Percentiles rank a stretch among this genome's conserved stretches.
Evolutionary conservation across 2,797 vertebrate genomes (phyloP).

Genomic region (Channa striata): DNA sequence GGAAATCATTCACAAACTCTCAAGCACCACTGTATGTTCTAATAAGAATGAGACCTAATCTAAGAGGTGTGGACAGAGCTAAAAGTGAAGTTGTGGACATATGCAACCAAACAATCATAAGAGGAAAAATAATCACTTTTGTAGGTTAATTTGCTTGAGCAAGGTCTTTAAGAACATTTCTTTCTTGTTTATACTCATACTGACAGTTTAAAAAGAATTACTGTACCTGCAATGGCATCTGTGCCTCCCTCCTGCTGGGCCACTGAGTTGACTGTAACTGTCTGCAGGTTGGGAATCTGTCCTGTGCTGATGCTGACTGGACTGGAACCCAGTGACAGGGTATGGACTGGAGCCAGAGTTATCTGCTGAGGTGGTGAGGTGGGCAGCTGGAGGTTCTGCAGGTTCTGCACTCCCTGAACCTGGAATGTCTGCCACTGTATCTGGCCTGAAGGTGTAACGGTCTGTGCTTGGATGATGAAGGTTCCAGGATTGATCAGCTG

Average conservation of each 20-base stretch:
- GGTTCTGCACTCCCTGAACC: constrained; percentile 98
- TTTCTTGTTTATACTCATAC: background rate
- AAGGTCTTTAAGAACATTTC: background rate
- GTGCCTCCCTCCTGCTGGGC: constrained; percentile 91
- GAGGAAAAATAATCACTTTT: background rate
- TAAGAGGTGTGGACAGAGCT: constrained; percentile 9
- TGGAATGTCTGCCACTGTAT: constrained; percentile 99
- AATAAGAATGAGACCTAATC: background rate
- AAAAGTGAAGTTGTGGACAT: background rate
- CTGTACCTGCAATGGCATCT: constrained; percentile 90
- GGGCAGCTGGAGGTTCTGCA: constrained; percentile 98
- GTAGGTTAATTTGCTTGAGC: background rate
- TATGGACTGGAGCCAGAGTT: constrained; percentile 97
- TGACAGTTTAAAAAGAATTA: constrained; percentile 14
- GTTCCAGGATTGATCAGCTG: constrained; percentile 98
- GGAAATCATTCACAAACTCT: too few relatives aligned
- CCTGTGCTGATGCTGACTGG: constrained; percentile 92
- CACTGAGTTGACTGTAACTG: constrained; percentile 97
- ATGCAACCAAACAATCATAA: background rate
- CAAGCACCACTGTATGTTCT: background rate
- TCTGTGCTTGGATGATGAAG: constrained; percentile 99
- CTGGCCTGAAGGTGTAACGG: constrained; percentile 97
- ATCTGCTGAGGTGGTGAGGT: constrained; percentile 96
- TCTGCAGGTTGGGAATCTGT: constrained; percentile 98
- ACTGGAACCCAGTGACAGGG: constrained; percentile 93